A percentile compares a stretch with the other conserved stretches of the same genome.
phyloP scores from a whole-genome alignment of 2,797 vertebrate genomes.

The Helarctos malayanus region DNA sequence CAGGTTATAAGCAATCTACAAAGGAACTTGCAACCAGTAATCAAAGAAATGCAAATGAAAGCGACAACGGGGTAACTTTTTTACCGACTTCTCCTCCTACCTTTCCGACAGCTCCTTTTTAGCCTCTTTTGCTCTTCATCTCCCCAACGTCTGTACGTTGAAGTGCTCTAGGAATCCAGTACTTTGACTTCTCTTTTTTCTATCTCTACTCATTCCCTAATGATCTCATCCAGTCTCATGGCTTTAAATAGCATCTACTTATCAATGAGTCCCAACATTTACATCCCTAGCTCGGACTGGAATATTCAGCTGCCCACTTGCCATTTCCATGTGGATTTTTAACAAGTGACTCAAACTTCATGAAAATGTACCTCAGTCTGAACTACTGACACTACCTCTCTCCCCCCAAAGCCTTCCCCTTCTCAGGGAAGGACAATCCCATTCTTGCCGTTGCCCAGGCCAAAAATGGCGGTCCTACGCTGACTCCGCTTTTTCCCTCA shows the following conservation, averaged over 20 bases:
- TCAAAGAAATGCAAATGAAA: neutral
- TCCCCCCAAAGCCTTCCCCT: neutral
- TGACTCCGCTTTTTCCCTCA: neutral
- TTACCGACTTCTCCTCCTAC: neutral
- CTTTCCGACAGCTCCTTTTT: neutral
- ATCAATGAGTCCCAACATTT: neutral
- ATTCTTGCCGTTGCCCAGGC: neutral
- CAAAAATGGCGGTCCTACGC: neutral
- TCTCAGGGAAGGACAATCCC: neutral
- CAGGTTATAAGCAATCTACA: neutral
- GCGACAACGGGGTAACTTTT: neutral
- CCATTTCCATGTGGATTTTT: neutral
- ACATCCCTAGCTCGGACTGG: neutral
- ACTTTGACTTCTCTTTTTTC: neutral
- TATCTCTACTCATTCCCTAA: neutral
- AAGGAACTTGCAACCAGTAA: neutral
- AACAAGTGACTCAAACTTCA: neutral
- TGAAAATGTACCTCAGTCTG: neutral
- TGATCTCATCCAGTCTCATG: neutral
- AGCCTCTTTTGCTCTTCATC: neutral
- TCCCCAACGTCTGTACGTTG: neutral
- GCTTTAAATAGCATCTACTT: neutral
- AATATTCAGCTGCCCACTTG: neutral
- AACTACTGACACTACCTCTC: neutral
- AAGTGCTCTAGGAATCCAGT: neutral